phyloP scores from a whole-genome alignment of 2,797 vertebrate genomes.

The Chloroceryle amazona region DNA sequence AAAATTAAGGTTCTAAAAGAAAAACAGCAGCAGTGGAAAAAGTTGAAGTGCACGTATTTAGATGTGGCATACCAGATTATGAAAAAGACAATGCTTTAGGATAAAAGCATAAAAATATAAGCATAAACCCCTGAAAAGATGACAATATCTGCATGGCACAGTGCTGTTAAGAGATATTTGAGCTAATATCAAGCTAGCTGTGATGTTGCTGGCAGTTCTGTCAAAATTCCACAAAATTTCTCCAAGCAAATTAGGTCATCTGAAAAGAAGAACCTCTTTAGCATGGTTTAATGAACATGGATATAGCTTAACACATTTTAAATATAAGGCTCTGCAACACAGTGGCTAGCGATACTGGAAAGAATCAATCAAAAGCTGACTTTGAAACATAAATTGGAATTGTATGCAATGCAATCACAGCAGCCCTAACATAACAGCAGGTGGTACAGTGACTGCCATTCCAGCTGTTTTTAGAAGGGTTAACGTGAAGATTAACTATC shows the following conservation, averaged over 20 bases:
- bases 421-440: neutral
- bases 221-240: neutral
- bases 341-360: neutral
- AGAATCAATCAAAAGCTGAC: neutral
- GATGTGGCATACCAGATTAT: neutral
- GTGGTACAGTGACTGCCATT: neutral
- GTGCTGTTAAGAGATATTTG: neutral
- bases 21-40: neutral
- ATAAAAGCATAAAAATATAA: neutral
- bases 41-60: neutral
- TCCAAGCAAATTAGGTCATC: neutral
- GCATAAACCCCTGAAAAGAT: neutral
- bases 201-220: neutral
- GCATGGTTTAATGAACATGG: neutral
- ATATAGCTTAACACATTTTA: neutral
- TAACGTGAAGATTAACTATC: neutral
- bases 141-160: neutral
- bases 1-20: neutral
- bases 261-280: neutral
- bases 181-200: neutral
- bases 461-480: constrained; percentile 7
- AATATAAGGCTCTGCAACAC: neutral
- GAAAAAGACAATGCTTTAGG: neutral
- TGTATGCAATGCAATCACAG: neutral
- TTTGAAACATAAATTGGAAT: constrained; percentile 4